Conservation (phyloP, 2,113 vertebrate genomes). For the Atrichornis clamosus region DNA sequence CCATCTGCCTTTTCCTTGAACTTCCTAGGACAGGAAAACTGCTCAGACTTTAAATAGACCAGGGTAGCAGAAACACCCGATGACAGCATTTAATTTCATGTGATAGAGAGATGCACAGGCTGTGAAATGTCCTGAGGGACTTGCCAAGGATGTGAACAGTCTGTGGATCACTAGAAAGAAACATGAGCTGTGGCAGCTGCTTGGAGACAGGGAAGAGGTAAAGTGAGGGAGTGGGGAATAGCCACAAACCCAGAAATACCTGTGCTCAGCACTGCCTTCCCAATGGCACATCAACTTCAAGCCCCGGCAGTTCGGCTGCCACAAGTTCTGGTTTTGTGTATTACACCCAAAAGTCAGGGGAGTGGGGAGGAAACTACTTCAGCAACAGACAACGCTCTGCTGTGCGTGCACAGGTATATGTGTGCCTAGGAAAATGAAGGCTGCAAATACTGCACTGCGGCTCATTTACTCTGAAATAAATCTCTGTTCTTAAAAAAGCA, state of each 20-base stretch:
- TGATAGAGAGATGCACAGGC: neutral
- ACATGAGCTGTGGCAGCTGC: neutral
- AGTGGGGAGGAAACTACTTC: neutral
- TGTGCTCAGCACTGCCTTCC: neutral
- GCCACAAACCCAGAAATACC: neutral
- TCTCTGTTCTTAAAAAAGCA: neutral
- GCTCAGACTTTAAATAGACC: neutral
- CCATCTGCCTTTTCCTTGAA: neutral
- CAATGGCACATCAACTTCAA: neutral
- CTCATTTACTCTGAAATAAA: neutral
- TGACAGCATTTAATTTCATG: neutral
- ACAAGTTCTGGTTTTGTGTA: neutral
- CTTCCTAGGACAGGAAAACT: neutral
- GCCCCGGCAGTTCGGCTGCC: accelerated
- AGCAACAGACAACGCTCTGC: neutral
- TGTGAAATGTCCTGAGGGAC: neutral
- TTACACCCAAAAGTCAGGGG: neutral
- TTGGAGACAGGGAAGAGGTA: neutral
- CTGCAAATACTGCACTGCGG: neutral
- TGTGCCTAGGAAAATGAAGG: neutral
- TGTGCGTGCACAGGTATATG: accelerated
- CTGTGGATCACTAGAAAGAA: neutral
- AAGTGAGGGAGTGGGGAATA: neutral
- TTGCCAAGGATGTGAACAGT: neutral
- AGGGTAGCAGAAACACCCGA: neutral